Evolutionary conservation across 2,888 invertebrate genomes (phyloP).

Genomic region (Micoletzkya japonica): DNA sequence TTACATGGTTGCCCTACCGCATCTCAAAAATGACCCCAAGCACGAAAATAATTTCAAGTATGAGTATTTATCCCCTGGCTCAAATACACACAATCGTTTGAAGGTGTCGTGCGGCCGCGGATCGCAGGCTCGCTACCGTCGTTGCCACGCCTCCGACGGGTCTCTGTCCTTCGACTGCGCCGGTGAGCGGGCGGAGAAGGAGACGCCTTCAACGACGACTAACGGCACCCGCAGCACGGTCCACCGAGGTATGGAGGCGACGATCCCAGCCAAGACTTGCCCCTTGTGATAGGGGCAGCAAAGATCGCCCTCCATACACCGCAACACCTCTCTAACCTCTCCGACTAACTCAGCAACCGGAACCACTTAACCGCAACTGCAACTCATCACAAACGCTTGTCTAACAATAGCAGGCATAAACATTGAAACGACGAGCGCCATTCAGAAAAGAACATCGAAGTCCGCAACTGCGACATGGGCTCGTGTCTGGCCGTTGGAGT

Average conservation of each 20-base stretch:
- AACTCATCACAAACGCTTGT: not conserved
- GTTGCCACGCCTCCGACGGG: conserved; percentile 54
- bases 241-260: conserved; percentile 22
- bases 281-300: too few species aligned
- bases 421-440: not conserved
- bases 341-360: not conserved
- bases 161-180: conserved; percentile 60
- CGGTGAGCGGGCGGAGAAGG: conserved; percentile 37
- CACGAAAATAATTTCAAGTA: too few species aligned
- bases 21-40: too few species aligned
- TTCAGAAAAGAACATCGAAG: conserved; percentile 60
- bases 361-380: not conserved
- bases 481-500: conserved; percentile 52
- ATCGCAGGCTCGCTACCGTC: conserved; percentile 57
- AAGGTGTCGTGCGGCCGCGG: conserved; percentile 57
- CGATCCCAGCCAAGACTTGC: too few species aligned
- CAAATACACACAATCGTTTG: not conserved
- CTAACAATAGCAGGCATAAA: not conserved
- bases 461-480: conserved; percentile 58
- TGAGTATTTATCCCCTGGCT: not conserved
- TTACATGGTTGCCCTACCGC: too few species aligned
- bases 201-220: not conserved
- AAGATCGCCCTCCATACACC: too few species aligned
- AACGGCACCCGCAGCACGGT: conserved; percentile 4
- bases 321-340: not conserved